These are phyloP conservation scores for Conistra vaccinii DNA, from an alignment of 2,888 invertebrate species.

Conservation along the genomic window DNA sequence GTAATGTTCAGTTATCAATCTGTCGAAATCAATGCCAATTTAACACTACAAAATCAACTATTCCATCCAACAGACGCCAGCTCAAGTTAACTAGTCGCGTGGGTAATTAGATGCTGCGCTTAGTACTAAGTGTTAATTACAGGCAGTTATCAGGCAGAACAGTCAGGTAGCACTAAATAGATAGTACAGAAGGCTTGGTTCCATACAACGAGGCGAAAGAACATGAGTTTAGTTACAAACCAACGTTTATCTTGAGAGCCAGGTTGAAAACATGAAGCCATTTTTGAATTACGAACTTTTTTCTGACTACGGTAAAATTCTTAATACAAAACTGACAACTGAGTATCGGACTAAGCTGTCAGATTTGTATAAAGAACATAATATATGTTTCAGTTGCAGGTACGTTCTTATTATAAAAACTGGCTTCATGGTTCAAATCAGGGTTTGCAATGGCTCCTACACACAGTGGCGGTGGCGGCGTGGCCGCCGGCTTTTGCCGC, in stretches of 20 bases:
- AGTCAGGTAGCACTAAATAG: constrained; percentile 4
- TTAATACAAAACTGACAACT: no score
- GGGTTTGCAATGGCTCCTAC: no score
- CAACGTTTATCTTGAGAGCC: not conserved
- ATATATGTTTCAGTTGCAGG: not conserved
- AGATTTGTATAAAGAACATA: not conserved
- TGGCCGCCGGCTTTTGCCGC: no score
- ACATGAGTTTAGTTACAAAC: not conserved
- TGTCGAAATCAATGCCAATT: not conserved
- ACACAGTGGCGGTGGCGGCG: no score
- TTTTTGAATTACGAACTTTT: not conserved
- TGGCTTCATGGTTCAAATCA: no score
- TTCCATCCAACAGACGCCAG: not conserved
- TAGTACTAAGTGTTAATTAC: constrained; percentile 49
- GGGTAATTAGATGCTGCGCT: constrained; percentile 31
- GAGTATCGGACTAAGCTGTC: not conserved
- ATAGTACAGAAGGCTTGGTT: not conserved
- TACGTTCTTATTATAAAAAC: not conserved
- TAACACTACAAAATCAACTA: constrained; percentile 12
- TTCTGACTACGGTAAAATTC: not conserved
- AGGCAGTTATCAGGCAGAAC: constrained; percentile 31
- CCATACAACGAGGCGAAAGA: not conserved
- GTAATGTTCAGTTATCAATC: not conserved
- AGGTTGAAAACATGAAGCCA: not conserved
- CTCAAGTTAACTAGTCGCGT: constrained; percentile 13